phyloP scores from a whole-genome alignment of 2,113 vertebrate species.

The Hippocampus guttulatus region DNA sequence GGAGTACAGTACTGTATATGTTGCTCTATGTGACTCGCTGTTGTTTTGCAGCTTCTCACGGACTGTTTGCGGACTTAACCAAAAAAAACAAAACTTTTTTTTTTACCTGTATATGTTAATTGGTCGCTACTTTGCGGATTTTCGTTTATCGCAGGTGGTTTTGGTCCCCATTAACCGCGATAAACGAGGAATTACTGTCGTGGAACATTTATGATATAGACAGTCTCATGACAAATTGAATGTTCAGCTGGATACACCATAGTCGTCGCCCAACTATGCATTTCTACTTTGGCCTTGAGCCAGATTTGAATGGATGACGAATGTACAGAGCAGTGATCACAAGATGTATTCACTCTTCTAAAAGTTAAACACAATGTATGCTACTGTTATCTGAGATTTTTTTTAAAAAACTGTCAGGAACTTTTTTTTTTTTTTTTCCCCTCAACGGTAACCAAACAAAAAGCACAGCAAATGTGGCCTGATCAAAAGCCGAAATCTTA shows the following conservation, averaged over 20 bases:
- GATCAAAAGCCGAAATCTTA: conserved; percentile 40
- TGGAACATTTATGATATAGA: not conserved
- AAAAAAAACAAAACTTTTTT: too few relatives aligned
- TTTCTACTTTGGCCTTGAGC: too few relatives aligned
- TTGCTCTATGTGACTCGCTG: too few relatives aligned
- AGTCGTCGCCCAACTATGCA: too few relatives aligned
- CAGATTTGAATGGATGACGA: not conserved
- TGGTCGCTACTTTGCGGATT: too few relatives aligned
- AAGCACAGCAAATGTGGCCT: conserved; percentile 10
- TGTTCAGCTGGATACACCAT: not conserved
- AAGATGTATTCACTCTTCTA: not conserved
- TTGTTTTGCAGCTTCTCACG: too few relatives aligned
- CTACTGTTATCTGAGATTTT: not conserved
- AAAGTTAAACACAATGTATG: not conserved
- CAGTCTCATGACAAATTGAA: not conserved
- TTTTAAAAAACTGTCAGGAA: conserved; percentile 1
- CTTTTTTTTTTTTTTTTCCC: conserved; percentile 4
- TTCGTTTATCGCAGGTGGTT: too few relatives aligned
- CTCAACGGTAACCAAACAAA: conserved; percentile 7
- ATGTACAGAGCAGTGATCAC: not conserved
- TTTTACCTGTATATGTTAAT: too few relatives aligned
- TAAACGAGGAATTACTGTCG: too few relatives aligned
- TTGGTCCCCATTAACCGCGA: too few relatives aligned
- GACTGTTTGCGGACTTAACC: too few relatives aligned
- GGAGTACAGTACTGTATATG: too few relatives aligned